These are phyloP conservation scores for Limnephilus rhombicus DNA, from an alignment of 2,888 invertebrate genomes.

Conservation along the genomic window DNA sequence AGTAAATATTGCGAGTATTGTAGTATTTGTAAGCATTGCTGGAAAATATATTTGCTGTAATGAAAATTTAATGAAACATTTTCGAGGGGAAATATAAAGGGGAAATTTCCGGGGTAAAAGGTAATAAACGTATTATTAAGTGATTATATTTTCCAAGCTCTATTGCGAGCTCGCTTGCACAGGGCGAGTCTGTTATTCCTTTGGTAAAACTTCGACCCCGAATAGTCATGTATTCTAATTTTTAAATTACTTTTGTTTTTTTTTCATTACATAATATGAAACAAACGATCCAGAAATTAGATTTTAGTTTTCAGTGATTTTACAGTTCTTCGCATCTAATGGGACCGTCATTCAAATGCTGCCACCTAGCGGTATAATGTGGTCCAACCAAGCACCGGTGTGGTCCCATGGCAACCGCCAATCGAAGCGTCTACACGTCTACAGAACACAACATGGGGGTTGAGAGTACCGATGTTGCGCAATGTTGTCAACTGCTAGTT, in stretches of 20 bases:
- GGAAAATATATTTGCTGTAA: not conserved
- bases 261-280: too few relatives aligned
- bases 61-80: not conserved
- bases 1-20: too few relatives aligned
- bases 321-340: too few relatives aligned
- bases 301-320: too few relatives aligned
- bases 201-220: not conserved
- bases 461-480: too few relatives aligned
- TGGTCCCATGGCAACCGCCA: not conserved
- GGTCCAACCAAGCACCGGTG: not conserved
- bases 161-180: not conserved
- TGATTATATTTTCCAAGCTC: not conserved
- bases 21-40: not conserved
- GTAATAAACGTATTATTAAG: not conserved
- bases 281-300: too few relatives aligned
- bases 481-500: too few relatives aligned
- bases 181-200: not conserved
- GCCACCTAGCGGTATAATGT: too few relatives aligned
- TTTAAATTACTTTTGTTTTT: too few relatives aligned
- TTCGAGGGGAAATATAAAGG: not conserved
- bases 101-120: not conserved
- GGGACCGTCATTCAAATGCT: too few relatives aligned
- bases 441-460: not conserved
- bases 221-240: too few relatives aligned
- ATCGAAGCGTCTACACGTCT: not conserved